Conservation (phyloP, 2,888 invertebrate genomes). For the Noctua janthe region DNA sequence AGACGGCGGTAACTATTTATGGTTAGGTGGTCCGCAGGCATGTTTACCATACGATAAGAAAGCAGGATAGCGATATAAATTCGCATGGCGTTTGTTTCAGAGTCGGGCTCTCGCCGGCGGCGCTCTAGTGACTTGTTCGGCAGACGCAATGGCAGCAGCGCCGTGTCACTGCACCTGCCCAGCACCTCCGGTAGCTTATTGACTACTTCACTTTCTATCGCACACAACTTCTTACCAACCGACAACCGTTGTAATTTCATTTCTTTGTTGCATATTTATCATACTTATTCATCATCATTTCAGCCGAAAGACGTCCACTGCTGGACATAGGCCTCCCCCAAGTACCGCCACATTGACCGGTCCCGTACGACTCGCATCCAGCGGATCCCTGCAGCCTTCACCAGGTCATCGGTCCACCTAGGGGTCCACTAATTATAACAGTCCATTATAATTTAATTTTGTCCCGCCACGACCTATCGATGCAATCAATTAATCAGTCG, state of each 20-base stretch:
- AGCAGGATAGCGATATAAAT: neutral
- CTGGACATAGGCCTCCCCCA: no score
- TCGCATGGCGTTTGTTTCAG: constrained; percentile 63
- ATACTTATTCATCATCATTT: no score
- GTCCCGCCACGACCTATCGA: neutral
- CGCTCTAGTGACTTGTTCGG: constrained; percentile 77
- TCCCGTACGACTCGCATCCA: no score
- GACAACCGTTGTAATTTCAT: neutral
- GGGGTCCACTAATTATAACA: neutral
- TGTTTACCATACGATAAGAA: neutral
- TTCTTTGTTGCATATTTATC: neutral
- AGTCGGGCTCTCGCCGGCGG: constrained; percentile 74
- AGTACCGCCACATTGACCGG: no score
- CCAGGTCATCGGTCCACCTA: no score
- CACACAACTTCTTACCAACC: neutral
- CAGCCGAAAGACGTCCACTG: no score
- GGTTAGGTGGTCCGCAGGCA: neutral
- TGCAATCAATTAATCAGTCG: neutral
- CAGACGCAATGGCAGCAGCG: constrained; percentile 79
- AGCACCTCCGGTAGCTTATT: constrained; percentile 80
- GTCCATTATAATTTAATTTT: neutral
- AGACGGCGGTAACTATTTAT: neutral
- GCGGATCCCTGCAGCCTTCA: no score
- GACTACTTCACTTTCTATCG: neutral
- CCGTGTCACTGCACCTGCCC: constrained; percentile 82